Conservation (phyloP, 2,888 invertebrate genomes). For the Agrochola macilenta region DNA sequence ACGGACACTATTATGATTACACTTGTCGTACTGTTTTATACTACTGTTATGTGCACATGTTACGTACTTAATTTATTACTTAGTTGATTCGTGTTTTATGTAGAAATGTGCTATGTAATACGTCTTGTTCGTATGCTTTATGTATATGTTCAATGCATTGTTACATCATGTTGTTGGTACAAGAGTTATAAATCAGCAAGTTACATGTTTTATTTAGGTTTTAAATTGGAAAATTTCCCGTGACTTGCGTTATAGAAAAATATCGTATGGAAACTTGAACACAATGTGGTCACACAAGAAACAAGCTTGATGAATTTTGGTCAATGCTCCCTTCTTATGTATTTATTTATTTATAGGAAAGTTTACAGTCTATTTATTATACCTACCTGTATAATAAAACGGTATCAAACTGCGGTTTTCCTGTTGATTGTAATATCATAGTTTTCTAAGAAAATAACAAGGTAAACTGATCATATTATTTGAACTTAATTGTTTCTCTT, state of each 20-base stretch:
- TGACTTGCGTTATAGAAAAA: background rate
- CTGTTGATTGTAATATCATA: slow-evolving; percentile 17
- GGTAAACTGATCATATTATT: slow-evolving; percentile 24
- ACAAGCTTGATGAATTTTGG: background rate
- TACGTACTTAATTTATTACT: slow-evolving; percentile 55
- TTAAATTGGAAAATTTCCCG: background rate
- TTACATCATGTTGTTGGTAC: slow-evolving; percentile 11
- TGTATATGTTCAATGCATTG: slow-evolving; percentile 26
- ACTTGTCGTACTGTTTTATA: slow-evolving; percentile 70
- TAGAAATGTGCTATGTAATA: slow-evolving; percentile 21
- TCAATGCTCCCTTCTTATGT: background rate
- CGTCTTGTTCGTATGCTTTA: slow-evolving; percentile 13
- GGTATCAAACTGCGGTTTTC: slow-evolving; percentile 36
- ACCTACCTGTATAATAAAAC: too few species aligned
- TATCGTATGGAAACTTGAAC: background rate
- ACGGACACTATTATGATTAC: slow-evolving; percentile 75
- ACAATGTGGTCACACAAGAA: background rate
- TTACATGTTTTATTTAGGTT: background rate
- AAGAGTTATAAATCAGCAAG: background rate
- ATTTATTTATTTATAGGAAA: background rate
- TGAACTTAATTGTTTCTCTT: background rate
- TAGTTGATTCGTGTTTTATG: slow-evolving; percentile 32
- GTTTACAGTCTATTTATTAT: background rate
- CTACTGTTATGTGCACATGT: slow-evolving; percentile 71
- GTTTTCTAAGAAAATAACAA: slow-evolving; percentile 37